Conservation (phyloP, 2,888 invertebrate genomes). For the Adelognathus sp. region DNA sequence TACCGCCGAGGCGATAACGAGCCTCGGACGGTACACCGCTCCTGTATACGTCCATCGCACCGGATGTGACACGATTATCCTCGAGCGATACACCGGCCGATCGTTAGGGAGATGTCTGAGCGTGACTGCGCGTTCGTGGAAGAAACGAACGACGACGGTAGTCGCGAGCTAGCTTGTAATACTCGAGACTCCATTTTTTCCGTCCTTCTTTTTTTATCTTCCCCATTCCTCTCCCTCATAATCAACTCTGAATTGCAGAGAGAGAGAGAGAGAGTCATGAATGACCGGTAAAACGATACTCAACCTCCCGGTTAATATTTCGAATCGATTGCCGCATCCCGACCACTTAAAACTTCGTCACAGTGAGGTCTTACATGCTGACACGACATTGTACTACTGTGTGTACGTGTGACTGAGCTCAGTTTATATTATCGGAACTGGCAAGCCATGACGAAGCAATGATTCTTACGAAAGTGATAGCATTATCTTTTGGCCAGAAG, state of each 20-base stretch:
- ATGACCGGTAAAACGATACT: slow-evolving; percentile 32
- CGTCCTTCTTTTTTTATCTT: not conserved
- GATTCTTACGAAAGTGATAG: slow-evolving; percentile 40
- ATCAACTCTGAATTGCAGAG: not conserved
- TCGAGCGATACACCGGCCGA: slow-evolving; percentile 72
- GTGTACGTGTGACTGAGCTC: not conserved
- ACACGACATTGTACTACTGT: slow-evolving; percentile 37
- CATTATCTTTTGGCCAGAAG: slow-evolving; percentile 25
- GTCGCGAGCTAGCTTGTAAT: slow-evolving; percentile 53
- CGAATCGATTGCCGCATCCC: slow-evolving; percentile 43
- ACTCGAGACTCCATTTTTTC: slow-evolving; percentile 32
- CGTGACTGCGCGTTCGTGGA: slow-evolving; percentile 68
- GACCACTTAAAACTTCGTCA: slow-evolving; percentile 43
- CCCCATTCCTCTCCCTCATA: not conserved
- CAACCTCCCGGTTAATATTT: slow-evolving; percentile 26
- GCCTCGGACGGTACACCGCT: slow-evolving; percentile 26
- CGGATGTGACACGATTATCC: slow-evolving; percentile 77
- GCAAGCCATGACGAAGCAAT: not conserved
- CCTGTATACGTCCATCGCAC: slow-evolving; percentile 54
- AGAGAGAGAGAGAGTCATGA: not conserved
- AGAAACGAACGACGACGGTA: slow-evolving; percentile 60
- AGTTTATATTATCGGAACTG: not conserved
- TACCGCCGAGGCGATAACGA: slow-evolving; percentile 59
- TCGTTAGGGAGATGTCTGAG: slow-evolving; percentile 73
- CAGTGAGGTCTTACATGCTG: slow-evolving; percentile 50